phyloP scores from a whole-genome alignment of 1,140 invertebrate species.

The Brachionus koreanus region DNA sequence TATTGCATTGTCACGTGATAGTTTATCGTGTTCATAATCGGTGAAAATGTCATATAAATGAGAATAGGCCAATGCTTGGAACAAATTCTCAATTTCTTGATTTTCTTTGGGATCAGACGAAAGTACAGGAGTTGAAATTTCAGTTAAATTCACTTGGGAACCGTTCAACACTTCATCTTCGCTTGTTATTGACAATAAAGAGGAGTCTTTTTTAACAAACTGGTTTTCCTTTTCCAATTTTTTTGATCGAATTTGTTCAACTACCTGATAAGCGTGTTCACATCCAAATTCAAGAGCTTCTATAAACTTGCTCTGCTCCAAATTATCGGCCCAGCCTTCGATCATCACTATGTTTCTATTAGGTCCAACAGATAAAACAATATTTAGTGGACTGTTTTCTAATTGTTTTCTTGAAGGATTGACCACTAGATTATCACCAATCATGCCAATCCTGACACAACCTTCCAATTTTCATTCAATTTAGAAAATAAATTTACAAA shows the following conservation, averaged over 20 bases:
- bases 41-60: conserved; percentile 72
- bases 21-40: conserved; percentile 73
- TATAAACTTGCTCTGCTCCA: conserved; percentile 27
- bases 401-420: conserved; percentile 80
- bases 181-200: background rate
- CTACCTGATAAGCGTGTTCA: conserved; percentile 24
- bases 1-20: conserved; percentile 60
- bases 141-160: background rate
- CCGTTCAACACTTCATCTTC: conserved; percentile 8
- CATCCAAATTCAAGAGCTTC: conserved; percentile 19
- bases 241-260: background rate
- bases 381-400: conserved; percentile 71
- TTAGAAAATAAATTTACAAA: background rate
- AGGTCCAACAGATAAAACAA: conserved; percentile 75
- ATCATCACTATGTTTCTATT: conserved; percentile 68
- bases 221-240: conserved; percentile 22
- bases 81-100: conserved; percentile 38
- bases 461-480: conserved; percentile 45
- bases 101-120: background rate
- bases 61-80: conserved; percentile 46
- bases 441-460: conserved; percentile 80
- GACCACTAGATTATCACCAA: conserved; percentile 71
- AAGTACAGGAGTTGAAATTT: background rate
- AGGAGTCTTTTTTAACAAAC: background rate
- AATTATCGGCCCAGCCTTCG: conserved; percentile 63